A percentile compares a stretch with the other conserved stretches of the same genome.
These are phyloP conservation scores for Hylaeus anthracinus DNA, from an alignment of 1,140 invertebrate species.

Conservation along the genomic window DNA sequence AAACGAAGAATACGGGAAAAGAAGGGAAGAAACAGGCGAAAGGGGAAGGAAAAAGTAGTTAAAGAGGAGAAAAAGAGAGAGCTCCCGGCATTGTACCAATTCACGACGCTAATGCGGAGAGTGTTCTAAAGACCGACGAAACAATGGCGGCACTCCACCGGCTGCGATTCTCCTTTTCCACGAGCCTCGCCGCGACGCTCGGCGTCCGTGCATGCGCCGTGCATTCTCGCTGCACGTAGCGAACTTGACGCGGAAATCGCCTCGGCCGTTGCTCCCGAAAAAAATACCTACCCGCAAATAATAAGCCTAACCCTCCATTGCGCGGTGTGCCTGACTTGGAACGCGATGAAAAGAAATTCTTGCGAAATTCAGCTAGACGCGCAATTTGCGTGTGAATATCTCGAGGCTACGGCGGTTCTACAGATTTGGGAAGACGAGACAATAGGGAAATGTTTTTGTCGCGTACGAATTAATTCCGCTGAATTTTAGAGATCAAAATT, in stretches of 20 bases:
- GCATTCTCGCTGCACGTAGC: neutral
- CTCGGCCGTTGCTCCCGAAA: neutral
- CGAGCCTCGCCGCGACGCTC: slow-evolving; percentile 26
- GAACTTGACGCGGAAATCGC: neutral
- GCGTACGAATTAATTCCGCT: no score
- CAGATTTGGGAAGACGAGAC: no score
- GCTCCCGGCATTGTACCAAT: slow-evolving; percentile 58
- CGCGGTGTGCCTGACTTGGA: no score
- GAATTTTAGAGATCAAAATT: no score
- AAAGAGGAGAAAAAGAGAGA: slow-evolving; percentile 20
- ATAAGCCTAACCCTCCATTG: no score
- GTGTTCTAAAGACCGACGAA: slow-evolving; percentile 64
- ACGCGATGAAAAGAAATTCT: no score
- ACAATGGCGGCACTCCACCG: slow-evolving; percentile 58
- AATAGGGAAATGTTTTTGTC: no score
- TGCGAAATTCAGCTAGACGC: no score
- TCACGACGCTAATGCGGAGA: slow-evolving; percentile 61
- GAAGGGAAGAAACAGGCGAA: slow-evolving; percentile 10
- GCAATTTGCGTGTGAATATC: no score
- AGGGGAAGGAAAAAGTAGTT: neutral
- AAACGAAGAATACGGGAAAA: slow-evolving; percentile 2
- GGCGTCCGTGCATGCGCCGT: neutral
- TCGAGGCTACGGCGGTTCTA: no score
- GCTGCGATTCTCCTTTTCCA: slow-evolving; percentile 34
- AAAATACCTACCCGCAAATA: neutral